Evolutionary conservation across 2,888 invertebrate species (phyloP).

Genomic region (Coenonympha arcania): DNA sequence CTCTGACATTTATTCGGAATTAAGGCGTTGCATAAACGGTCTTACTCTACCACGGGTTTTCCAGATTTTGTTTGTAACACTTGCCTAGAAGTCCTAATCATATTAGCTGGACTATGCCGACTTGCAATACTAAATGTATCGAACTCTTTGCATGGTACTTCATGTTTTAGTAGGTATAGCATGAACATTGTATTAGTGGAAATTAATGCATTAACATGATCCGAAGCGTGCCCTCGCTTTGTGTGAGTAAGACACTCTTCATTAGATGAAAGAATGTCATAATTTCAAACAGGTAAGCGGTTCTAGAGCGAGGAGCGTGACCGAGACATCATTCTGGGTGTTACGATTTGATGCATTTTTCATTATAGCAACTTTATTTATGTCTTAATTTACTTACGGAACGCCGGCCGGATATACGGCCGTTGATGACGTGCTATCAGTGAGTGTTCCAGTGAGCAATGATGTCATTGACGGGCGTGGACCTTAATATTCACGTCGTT

Average conservation of each 20-base stretch:
- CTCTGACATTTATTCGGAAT: no score
- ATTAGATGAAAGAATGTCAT: conserved; percentile 45
- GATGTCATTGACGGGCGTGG: conserved; percentile 41
- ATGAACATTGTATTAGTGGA: no score
- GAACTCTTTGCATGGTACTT: no score
- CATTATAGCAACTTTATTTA: conserved; percentile 56
- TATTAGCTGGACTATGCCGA: no score
- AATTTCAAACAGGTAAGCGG: conserved; percentile 41
- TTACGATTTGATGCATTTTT: conserved; percentile 53
- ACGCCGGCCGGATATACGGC: conserved; percentile 52
- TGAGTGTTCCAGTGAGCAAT: conserved; percentile 41
- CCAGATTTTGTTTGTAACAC: no score
- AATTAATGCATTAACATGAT: conserved; percentile 56
- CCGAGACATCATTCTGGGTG: conserved; percentile 53
- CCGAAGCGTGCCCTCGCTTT: conserved; percentile 14
- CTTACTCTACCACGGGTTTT: no score
- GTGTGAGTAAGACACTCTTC: conserved; percentile 21
- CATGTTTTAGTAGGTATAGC: no score
- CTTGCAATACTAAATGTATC: no score
- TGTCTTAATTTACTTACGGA: conserved; percentile 66
- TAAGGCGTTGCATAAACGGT: no score
- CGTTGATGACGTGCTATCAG: conserved; percentile 44
- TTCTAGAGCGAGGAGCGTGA: conserved; percentile 61
- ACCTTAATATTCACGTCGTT: conserved; percentile 18
- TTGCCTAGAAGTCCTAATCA: no score